A percentile compares a stretch with the other conserved stretches of the same genome.
Conservation (phyloP, 2,888 invertebrate species). For the Synanthedon myopaeformis region DNA sequence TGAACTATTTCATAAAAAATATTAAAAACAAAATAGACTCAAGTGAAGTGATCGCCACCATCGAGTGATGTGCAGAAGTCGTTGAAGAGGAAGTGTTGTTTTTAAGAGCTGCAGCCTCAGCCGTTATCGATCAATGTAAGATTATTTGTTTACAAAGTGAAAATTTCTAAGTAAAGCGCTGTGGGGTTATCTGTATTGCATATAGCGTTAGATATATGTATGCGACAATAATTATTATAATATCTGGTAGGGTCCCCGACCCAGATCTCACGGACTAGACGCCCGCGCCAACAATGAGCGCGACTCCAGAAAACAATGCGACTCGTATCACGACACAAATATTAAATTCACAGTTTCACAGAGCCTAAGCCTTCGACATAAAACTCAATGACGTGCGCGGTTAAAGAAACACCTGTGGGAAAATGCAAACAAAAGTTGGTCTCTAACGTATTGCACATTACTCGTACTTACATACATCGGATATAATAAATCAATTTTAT, state of each 20-base stretch:
- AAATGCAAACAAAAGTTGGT: constrained; percentile 49
- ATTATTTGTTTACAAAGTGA: constrained; percentile 1
- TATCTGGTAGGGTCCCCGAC: constrained; percentile 47
- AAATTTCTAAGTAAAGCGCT: neutral
- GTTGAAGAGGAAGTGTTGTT: constrained; percentile 29
- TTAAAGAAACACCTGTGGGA: constrained; percentile 62
- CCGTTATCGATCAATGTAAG: constrained; percentile 63
- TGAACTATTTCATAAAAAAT: constrained; percentile 12
- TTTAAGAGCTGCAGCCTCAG: constrained; percentile 59
- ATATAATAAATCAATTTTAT: too few relatives aligned
- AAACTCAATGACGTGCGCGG: constrained; percentile 52
- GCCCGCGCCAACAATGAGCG: constrained; percentile 37
- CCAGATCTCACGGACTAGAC: constrained; percentile 59
- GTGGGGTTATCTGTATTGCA: neutral
- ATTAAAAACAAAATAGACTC: constrained; percentile 11
- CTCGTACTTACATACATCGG: too few relatives aligned
- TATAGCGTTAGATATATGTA: neutral
- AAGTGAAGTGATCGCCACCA: constrained; percentile 53
- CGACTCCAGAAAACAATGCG: constrained; percentile 47
- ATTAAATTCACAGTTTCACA: constrained; percentile 58
- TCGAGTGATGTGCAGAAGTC: constrained; percentile 60
- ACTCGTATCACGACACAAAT: constrained; percentile 20
- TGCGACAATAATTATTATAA: neutral
- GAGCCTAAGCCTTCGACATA: constrained; percentile 55
- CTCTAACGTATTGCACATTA: neutral